These are phyloP conservation scores for Saturnia pavonia DNA, from an alignment of 2,888 invertebrate species.

Conservation along the genomic window DNA sequence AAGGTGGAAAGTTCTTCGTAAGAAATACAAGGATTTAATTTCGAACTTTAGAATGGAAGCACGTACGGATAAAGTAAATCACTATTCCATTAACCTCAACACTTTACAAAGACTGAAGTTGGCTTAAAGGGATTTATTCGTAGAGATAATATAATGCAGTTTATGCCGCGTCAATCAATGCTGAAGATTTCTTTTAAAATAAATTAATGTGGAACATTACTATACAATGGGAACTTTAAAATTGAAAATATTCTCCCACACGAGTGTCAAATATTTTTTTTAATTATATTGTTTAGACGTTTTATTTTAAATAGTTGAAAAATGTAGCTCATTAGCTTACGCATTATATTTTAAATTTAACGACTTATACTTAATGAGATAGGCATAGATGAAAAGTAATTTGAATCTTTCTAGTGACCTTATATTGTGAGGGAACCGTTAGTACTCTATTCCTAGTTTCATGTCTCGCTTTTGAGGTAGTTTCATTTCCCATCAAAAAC, in stretches of 20 bases:
- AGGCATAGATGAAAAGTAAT: not conserved
- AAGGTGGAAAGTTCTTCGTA: slow-evolving; percentile 17
- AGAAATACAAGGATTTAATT: slow-evolving; percentile 31
- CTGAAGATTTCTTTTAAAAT: slow-evolving; percentile 24
- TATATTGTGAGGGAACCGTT: no score
- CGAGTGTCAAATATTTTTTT: not conserved
- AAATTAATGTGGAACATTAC: slow-evolving; percentile 31
- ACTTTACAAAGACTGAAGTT: slow-evolving; percentile 36
- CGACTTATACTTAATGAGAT: not conserved
- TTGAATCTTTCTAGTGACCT: not conserved
- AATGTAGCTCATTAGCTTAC: no score
- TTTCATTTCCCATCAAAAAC: no score
- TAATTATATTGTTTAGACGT: no score
- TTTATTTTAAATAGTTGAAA: no score
- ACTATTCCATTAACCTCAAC: slow-evolving; percentile 41
- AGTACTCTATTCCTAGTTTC: no score
- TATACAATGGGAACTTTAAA: slow-evolving; percentile 3
- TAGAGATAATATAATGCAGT: slow-evolving; percentile 43
- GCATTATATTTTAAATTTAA: no score
- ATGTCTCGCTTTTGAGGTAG: no score
- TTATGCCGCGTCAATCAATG: slow-evolving; percentile 29
- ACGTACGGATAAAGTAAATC: slow-evolving; percentile 38
- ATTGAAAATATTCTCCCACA: not conserved
- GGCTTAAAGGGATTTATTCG: slow-evolving; percentile 38
- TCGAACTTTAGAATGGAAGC: slow-evolving; percentile 34